phyloP scores from a whole-genome alignment of 2,113 vertebrate genomes.

The Plecotus auritus region DNA sequence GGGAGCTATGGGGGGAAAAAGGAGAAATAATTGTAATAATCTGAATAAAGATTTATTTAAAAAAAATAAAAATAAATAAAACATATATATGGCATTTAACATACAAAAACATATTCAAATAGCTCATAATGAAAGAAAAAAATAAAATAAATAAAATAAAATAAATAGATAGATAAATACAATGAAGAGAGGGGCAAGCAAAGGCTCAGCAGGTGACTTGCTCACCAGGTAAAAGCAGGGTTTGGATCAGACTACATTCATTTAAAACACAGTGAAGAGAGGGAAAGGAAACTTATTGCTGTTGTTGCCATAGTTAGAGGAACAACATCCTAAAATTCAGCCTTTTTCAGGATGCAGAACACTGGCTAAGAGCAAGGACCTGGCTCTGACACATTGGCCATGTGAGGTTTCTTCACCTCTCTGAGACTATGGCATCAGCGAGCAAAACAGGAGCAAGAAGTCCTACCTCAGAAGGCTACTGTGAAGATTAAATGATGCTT shows the following conservation, averaged over 20 bases:
- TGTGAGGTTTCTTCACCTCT: neutral
- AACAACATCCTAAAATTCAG: neutral
- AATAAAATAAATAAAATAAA: too few species aligned
- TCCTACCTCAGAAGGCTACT: neutral
- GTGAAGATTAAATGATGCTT: neutral
- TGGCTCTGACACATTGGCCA: neutral
- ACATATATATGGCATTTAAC: neutral
- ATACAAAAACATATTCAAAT: neutral
- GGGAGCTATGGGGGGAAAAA: too few species aligned
- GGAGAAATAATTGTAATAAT: too few species aligned
- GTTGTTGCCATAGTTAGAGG: neutral
- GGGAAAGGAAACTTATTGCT: neutral
- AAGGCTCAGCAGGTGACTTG: neutral
- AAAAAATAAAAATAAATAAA: too few species aligned
- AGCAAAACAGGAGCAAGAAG: neutral
- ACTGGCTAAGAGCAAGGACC: neutral
- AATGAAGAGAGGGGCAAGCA: neutral
- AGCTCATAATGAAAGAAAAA: slow-evolving; percentile 16
- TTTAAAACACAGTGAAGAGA: neutral
- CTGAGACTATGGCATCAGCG: neutral
- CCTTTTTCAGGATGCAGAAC: neutral
- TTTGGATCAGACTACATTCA: neutral
- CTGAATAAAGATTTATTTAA: too few species aligned
- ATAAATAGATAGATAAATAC: too few species aligned
- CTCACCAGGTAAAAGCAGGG: neutral